Evolutionary conservation across 2,797 vertebrate species (phyloP).

Genomic region (Rhinophrynus dorsalis): DNA sequence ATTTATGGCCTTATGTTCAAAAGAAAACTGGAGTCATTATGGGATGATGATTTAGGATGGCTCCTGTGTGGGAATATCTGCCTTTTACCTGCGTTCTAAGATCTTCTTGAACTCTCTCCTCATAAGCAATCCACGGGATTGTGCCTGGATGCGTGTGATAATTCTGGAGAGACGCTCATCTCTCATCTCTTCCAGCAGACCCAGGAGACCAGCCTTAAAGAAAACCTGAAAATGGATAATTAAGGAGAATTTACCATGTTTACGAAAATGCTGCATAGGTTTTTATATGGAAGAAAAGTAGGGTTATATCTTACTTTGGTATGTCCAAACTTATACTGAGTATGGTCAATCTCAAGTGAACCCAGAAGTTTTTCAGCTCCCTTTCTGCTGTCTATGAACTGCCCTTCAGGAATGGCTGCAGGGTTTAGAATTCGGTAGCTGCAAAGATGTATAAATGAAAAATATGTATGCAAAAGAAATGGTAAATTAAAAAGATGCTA

Average conservation of each 20-base stretch:
- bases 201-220: constrained; percentile 80
- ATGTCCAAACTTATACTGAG: constrained; percentile 79
- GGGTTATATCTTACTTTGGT: constrained; percentile 67
- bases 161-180: constrained; percentile 79
- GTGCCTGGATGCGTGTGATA: constrained; percentile 79
- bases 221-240: constrained; percentile 63
- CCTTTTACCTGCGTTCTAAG: constrained; percentile 73
- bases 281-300: background rate
- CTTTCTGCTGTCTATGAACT: constrained; percentile 81
- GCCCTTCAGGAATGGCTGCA: constrained; percentile 80
- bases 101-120: constrained; percentile 72
- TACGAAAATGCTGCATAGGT: background rate
- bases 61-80: no score
- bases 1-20: no score
- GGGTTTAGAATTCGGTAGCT: constrained; percentile 80
- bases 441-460: constrained; percentile 23
- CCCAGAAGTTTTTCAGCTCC: constrained; percentile 76
- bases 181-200: constrained; percentile 79
- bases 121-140: constrained; percentile 75
- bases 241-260: background rate
- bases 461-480: background rate
- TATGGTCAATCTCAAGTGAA: constrained; percentile 79
- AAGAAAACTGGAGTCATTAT: no score
- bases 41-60: no score
- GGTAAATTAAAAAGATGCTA: background rate